These are phyloP conservation scores for Porites evermanni DNA, from an alignment of 92 coral and sea anemone genomes.

Conservation along the genomic window DNA sequence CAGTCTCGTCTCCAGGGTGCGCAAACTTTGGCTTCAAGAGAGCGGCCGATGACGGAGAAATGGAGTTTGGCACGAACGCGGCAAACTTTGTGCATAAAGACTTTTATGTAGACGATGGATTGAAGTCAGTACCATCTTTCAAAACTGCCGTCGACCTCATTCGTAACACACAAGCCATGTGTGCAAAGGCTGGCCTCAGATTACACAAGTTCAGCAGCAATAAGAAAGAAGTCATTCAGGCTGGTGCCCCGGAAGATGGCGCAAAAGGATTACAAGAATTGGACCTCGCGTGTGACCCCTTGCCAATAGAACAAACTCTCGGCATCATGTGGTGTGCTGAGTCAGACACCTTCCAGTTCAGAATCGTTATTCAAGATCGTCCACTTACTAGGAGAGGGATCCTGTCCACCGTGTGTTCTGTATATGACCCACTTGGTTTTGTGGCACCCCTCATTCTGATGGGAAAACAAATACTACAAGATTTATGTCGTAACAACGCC, in stretches of 20 bases:
- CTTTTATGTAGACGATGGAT: conserved; percentile 67
- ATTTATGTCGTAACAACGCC: conserved; percentile 36
- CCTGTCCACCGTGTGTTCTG: conserved; percentile 58
- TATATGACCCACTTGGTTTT: conserved; percentile 62
- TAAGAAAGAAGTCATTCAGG: conserved; percentile 48
- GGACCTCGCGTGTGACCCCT: conserved; percentile 44
- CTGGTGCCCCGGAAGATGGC: conserved; percentile 52
- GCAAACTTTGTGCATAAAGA: conserved; percentile 45
- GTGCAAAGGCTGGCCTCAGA: conserved; percentile 70
- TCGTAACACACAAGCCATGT: conserved; percentile 53
- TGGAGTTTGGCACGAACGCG: conserved; percentile 47
- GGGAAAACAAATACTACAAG: conserved; percentile 67
- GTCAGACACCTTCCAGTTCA: conserved; percentile 60
- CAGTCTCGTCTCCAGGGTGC: conserved; percentile 72
- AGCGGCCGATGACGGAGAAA: conserved; percentile 65
- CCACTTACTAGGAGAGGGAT: conserved; percentile 63
- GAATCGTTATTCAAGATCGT: conserved; percentile 61
- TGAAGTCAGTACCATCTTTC: conserved; percentile 45
- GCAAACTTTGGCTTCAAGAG: conserved; percentile 68
- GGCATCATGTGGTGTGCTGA: conserved; percentile 66
- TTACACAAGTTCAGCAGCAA: conserved; percentile 64
- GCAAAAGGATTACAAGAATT: conserved; percentile 57
- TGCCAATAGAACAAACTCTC: conserved; percentile 55
- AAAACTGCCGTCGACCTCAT: conserved; percentile 46
- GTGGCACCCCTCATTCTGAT: conserved; percentile 60